Conservation (phyloP, 2,888 invertebrate species). For the Chloromyia formosa region DNA sequence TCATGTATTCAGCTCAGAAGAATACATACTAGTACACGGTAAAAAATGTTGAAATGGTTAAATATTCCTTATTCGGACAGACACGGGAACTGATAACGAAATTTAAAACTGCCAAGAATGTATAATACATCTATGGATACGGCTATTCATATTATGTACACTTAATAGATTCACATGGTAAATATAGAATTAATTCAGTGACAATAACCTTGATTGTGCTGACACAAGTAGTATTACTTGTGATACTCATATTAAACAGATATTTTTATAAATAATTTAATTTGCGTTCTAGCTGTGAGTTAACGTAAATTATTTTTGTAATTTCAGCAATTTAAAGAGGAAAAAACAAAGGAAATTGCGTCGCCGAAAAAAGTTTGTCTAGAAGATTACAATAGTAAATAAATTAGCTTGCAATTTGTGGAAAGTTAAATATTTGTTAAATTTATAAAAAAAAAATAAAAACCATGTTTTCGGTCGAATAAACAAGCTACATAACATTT, state of each 20-base stretch:
- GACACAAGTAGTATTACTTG: not conserved
- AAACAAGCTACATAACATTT: too few species aligned
- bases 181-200: slow-evolving; percentile 2
- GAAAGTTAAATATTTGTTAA: not conserved
- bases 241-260: slow-evolving; percentile 28
- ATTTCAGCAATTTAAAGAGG: not conserved
- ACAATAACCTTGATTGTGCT: slow-evolving; percentile 23
- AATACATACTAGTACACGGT: too few species aligned
- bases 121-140: not conserved
- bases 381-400: not conserved
- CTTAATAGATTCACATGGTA: not conserved
- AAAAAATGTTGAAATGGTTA: slow-evolving; percentile 27
- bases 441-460: too few species aligned
- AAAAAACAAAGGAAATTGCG: slow-evolving; percentile 10
- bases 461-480: too few species aligned
- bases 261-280: slow-evolving; percentile 20
- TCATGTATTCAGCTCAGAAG: too few species aligned
- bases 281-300: not conserved
- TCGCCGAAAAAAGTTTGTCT: not conserved
- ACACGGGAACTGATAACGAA: slow-evolving; percentile 32
- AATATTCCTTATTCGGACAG: not conserved
- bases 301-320: not conserved
- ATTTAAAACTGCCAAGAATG: slow-evolving; percentile 11
- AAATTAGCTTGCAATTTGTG: not conserved
- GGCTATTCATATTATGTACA: not conserved